phyloP scores from a whole-genome alignment of 2,797 vertebrate species.

The Chiroxiphia lanceolata region DNA sequence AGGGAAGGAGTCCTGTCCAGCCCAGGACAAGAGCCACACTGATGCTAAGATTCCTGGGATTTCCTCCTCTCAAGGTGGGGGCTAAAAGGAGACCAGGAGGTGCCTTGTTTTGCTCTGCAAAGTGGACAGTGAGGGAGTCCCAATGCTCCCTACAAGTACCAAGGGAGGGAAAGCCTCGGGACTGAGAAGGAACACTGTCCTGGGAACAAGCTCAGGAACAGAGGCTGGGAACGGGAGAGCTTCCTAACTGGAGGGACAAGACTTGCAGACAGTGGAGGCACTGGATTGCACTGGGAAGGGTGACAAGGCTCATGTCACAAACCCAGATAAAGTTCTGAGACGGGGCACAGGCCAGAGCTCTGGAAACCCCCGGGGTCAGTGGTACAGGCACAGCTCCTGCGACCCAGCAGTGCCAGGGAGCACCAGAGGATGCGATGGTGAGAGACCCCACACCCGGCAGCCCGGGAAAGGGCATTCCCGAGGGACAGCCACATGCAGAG shows the following conservation, averaged over 20 bases:
- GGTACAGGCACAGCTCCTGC: background rate
- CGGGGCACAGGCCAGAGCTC: background rate
- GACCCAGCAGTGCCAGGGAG: background rate
- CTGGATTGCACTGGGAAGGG: background rate
- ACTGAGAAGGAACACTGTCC: accelerated
- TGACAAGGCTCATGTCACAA: background rate
- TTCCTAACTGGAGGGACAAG: background rate
- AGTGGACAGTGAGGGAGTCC: background rate
- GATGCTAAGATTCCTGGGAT: background rate
- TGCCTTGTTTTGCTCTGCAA: background rate
- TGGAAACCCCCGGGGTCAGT: background rate
- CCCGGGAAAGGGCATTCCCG: background rate
- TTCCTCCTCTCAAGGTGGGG: background rate
- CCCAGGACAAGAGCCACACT: background rate
- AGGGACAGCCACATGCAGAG: background rate
- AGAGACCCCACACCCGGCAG: background rate
- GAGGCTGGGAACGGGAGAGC: accelerated
- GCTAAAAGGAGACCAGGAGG: background rate
- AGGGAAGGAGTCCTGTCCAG: background rate
- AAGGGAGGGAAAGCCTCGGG: background rate
- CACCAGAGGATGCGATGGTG: background rate
- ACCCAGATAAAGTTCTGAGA: background rate
- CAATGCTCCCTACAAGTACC: background rate
- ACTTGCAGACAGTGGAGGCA: background rate
- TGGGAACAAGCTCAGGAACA: background rate